Conservation (phyloP, 2,888 invertebrate genomes). For the Acanthoscelides obtectus region DNA sequence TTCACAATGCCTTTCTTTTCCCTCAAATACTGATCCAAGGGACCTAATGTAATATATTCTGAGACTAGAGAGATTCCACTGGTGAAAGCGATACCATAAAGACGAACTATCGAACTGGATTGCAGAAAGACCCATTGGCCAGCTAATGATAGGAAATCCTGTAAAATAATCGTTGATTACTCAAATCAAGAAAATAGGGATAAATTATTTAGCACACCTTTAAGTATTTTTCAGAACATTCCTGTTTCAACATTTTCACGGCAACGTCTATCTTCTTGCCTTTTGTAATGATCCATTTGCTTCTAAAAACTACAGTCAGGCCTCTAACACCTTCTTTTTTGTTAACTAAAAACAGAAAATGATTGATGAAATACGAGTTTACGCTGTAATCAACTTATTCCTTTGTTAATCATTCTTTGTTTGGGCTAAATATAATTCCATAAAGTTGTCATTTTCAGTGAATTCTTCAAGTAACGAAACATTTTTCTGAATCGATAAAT, state of each 20-base stretch:
- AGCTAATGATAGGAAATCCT: conserved; percentile 74
- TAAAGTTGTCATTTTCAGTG: no score
- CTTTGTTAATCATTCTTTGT: neutral
- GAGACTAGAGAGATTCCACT: conserved; percentile 76
- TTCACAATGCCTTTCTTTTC: conserved; percentile 50
- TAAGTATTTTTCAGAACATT: conserved; percentile 57
- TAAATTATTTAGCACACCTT: conserved; percentile 52
- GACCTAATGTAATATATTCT: conserved; percentile 75
- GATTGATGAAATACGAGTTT: no score
- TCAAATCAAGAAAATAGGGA: neutral
- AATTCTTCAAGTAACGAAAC: no score
- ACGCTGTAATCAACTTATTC: neutral
- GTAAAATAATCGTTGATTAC: conserved; percentile 34
- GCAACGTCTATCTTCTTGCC: conserved; percentile 74
- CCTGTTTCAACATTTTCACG: conserved; percentile 70
- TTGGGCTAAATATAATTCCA: no score
- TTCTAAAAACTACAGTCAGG: conserved; percentile 64
- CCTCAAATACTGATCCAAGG: conserved; percentile 68
- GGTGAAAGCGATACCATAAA: conserved; percentile 73
- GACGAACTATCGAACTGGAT: conserved; percentile 69
- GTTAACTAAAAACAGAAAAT: conserved; percentile 46
- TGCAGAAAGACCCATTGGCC: conserved; percentile 76
- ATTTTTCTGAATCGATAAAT: no score
- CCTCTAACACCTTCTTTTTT: conserved; percentile 59
- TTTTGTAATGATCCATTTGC: conserved; percentile 72